Conservation (phyloP, 2,888 invertebrate species). For the Melinopterus prodromus region DNA sequence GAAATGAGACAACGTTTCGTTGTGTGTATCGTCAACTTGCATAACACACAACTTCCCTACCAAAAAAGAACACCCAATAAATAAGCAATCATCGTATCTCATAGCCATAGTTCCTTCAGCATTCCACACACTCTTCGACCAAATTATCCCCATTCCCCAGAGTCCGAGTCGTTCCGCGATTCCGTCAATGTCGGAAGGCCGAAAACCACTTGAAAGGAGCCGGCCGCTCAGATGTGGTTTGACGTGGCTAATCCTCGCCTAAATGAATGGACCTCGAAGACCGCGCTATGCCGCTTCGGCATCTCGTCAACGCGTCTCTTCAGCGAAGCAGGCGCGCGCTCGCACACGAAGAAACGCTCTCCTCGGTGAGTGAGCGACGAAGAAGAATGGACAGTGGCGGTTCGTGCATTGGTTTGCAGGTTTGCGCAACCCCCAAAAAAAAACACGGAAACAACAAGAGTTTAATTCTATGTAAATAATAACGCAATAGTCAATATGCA, state of each 20-base stretch:
- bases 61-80: background rate
- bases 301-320: background rate
- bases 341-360: background rate
- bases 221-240: background rate
- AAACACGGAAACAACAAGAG: too few relatives aligned
- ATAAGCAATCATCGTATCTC: background rate
- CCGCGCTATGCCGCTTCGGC: background rate
- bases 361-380: background rate
- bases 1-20: too few relatives aligned
- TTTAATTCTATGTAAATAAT: too few relatives aligned
- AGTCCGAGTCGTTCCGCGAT: background rate
- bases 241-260: background rate
- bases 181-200: background rate
- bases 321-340: background rate
- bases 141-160: background rate
- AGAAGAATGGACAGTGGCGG: background rate
- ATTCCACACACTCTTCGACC: background rate
- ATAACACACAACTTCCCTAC: background rate
- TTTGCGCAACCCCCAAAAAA: too few relatives aligned
- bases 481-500: too few relatives aligned
- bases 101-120: background rate
- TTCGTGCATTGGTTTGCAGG: too few relatives aligned
- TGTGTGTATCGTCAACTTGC: background rate
- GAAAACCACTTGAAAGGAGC: conserved; percentile 4
- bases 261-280: background rate